phyloP scores from a whole-genome alignment of 2,797 vertebrate species.

The Enteromius mattozi region DNA sequence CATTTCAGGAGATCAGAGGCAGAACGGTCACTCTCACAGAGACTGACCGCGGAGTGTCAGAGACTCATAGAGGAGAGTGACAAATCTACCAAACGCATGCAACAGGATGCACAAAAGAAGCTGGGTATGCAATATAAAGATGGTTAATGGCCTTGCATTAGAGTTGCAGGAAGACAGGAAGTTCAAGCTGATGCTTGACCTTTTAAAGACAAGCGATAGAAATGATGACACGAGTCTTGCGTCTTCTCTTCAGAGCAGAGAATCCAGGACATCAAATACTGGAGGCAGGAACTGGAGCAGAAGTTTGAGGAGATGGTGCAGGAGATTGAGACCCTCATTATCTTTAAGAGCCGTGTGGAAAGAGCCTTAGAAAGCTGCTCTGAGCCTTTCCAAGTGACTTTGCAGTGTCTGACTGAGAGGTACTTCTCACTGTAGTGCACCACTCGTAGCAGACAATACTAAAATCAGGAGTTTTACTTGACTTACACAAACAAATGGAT shows the following conservation, averaged over 20 bases:
- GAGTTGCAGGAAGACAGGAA: not conserved
- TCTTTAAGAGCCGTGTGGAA: conserved; percentile 77
- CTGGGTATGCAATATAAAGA: conserved; percentile 78
- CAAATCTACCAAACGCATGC: conserved; percentile 79
- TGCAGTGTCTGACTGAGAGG: conserved; percentile 86
- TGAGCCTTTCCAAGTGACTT: conserved; percentile 78
- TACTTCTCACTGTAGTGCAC: conserved; percentile 55
- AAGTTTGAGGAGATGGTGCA: conserved; percentile 83
- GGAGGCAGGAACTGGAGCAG: conserved; percentile 86
- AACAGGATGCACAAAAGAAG: conserved; percentile 82
- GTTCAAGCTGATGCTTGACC: not conserved
- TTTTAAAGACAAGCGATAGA: not conserved
- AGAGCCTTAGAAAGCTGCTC: conserved; percentile 82
- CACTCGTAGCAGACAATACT: too few relatives aligned
- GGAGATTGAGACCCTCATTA: conserved; percentile 80
- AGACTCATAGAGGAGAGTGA: conserved; percentile 85
- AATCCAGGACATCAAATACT: conserved; percentile 84
- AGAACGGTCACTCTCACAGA: conserved; percentile 80
- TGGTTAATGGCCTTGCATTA: not conserved
- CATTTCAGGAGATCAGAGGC: conserved; percentile 74
- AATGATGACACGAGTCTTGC: not conserved
- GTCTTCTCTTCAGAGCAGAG: conserved; percentile 82
- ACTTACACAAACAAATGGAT: not conserved
- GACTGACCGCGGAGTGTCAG: conserved; percentile 78
- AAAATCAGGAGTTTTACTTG: not conserved